Conservation (phyloP, 37 sponge, comb jelly and placozoan species). For the Diacarnus erythraeanus region DNA sequence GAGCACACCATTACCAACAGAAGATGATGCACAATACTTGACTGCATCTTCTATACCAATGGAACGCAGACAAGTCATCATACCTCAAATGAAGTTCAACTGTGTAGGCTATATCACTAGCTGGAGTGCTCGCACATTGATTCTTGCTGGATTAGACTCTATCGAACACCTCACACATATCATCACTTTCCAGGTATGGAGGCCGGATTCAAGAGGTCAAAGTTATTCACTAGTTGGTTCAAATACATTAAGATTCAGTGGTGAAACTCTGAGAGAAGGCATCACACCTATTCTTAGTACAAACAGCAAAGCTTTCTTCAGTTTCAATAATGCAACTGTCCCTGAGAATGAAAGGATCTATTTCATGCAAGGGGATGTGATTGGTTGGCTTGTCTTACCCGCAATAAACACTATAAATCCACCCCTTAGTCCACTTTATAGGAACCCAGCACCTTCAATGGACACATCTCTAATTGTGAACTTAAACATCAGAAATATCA, state of each 20-base stretch:
- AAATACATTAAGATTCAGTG: neutral
- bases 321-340: neutral
- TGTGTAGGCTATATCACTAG: neutral
- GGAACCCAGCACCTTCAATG: neutral
- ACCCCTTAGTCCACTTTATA: neutral
- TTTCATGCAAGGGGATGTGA: neutral
- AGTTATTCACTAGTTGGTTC: neutral
- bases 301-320: neutral
- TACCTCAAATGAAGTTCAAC: neutral
- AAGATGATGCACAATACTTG: neutral
- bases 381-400: neutral
- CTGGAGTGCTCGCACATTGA: slow-evolving; percentile 10
- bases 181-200: slow-evolving; percentile 10
- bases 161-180: neutral
- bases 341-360: neutral
- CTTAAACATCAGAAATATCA: neutral
- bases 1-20: neutral
- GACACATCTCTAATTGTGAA: neutral
- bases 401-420: neutral
- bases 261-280: neutral
- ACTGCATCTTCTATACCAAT: neutral
- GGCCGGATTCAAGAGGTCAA: neutral
- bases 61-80: neutral
- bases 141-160: neutral
- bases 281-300: neutral